phyloP scores from a whole-genome alignment of 1,140 invertebrate species.

The Pararge aegeria region DNA sequence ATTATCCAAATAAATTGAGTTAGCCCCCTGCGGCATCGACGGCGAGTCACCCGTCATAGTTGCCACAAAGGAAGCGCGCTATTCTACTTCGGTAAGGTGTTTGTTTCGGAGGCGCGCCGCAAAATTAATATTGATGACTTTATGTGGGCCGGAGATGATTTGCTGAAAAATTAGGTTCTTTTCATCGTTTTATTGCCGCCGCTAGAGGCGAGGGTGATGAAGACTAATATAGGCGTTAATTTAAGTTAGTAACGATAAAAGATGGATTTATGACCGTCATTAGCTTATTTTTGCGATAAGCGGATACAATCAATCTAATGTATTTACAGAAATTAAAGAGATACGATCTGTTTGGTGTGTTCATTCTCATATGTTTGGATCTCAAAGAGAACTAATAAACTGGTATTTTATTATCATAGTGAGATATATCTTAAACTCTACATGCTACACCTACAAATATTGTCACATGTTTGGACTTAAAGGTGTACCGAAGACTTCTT shows the following conservation, averaged over 20 bases:
- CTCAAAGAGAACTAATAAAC: too few relatives aligned
- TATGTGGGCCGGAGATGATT: conserved; percentile 75
- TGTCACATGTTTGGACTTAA: too few relatives aligned
- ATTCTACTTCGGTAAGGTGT: conserved; percentile 67
- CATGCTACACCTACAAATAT: too few relatives aligned
- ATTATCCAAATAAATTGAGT: conserved; percentile 76
- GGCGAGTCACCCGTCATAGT: conserved; percentile 56
- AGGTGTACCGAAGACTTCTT: too few relatives aligned
- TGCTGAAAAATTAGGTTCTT: conserved; percentile 76
- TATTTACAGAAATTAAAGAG: conserved; percentile 1
- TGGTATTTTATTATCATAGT: too few relatives aligned
- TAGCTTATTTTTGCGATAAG: conserved; percentile 31
- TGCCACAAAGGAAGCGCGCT: conserved; percentile 64
- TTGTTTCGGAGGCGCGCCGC: conserved; percentile 73
- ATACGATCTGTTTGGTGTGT: neutral
- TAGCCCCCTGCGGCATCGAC: conserved; percentile 46
- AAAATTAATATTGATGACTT: conserved; percentile 79
- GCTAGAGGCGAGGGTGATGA: conserved; percentile 57
- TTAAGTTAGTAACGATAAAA: conserved; percentile 67
- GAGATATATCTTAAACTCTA: too few relatives aligned
- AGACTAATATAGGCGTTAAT: conserved; percentile 76
- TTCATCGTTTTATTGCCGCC: conserved; percentile 72
- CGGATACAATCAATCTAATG: conserved; percentile 13
- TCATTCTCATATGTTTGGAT: neutral
- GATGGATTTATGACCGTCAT: conserved; percentile 53